phyloP scores from a whole-genome alignment of 2,113 vertebrate genomes.

The Turdus rufiventris region DNA sequence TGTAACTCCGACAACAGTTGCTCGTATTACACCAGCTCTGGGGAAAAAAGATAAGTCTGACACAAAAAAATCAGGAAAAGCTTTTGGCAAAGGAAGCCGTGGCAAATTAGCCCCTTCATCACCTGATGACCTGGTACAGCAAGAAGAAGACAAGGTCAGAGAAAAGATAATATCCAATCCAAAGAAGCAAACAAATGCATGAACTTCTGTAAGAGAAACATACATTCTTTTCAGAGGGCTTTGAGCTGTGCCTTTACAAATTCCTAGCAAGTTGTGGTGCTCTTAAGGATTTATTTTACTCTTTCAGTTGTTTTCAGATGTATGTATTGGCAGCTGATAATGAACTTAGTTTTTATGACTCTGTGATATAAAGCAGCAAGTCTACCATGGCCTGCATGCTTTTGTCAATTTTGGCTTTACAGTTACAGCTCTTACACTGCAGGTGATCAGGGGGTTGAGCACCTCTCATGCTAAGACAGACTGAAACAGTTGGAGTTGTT shows the following conservation, averaged over 20 bases:
- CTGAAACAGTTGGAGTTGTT: not conserved
- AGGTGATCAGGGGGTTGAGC: not conserved
- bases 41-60: constrained; percentile 48
- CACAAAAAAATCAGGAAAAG: constrained; percentile 61
- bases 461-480: not conserved
- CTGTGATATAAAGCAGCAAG: accelerated
- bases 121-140: constrained; percentile 41
- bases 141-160: constrained; percentile 69
- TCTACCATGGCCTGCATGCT: not conserved
- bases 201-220: not conserved
- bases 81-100: not conserved
- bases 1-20: not conserved
- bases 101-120: not conserved
- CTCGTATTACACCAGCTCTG: not conserved
- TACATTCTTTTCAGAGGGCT: not conserved
- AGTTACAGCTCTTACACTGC: not conserved
- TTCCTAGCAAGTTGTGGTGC: not conserved
- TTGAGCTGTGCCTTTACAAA: not conserved
- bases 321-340: not conserved
- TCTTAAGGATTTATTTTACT: not conserved
- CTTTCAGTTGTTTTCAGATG: not conserved
- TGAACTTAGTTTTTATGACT: not conserved
- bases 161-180: not conserved
- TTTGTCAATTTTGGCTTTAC: not conserved
- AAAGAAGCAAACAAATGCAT: not conserved